Evolutionary conservation across 2,113 vertebrate species (phyloP), one percentile per base, ranked within the genome.

Genomic region (Mustela lutreola): DNA sequence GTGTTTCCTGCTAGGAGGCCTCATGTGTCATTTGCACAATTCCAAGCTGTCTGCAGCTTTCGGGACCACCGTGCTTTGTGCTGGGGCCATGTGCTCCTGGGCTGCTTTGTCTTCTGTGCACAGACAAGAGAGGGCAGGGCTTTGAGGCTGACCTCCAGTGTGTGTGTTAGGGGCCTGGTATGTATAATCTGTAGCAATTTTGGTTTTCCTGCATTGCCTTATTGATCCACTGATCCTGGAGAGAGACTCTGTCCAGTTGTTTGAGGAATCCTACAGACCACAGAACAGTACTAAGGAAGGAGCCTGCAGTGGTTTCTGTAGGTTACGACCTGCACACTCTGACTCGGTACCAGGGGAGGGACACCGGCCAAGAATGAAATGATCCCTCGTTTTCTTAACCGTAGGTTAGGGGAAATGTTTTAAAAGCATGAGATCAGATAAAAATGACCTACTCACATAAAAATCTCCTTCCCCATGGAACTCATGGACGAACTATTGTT

Each of bases 341-440:
- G 33, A n/a, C 56, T n/a, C 31, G 45, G 4, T 21, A 33, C n/a
- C 5, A 0, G 39, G 48, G 39, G 48, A 96, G 67, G 28, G 63
- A 53, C 31, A 75, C 39, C 45, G 22, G 36, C 75, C 2, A 28
- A 63, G 45, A 80, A 28, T 48, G 21, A 91, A 92, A 62, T 24
- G 24, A 0, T 91, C 48, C 26, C 28, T n/a, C 6, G 6, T 93
- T 78, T 84, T 39, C 82, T 70, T 76, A 60, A 65, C 22, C 21
- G 9, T 28, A 73, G 67, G 75, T 62, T 53, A 53, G 65, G 26
- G 67, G n/a, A 16, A 63, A 81, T 18, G n/a, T 67, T 97, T 89
- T 39, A 28, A 94, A 92, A 97, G 53, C 18, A 26, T 65, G 28
- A 71, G 50, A 70, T 76, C 50, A 48, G 82, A 76, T 14, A 36